Evolutionary conservation across 2,113 vertebrate species (phyloP), one percentile per base, ranked within the genome.

Genomic region (Proterorhinus semilunaris): DNA sequence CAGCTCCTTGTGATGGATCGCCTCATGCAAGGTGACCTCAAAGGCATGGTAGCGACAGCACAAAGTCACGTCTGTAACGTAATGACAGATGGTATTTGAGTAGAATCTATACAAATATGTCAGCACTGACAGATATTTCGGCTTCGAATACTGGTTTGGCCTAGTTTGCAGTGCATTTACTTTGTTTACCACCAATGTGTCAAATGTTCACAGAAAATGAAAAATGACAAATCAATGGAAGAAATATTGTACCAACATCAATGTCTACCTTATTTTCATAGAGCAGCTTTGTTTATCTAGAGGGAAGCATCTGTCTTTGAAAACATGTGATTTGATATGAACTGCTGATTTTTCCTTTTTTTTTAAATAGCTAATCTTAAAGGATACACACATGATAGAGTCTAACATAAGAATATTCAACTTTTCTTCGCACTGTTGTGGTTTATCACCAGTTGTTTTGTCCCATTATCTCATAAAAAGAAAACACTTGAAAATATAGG

Each of bases 41-140:
- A 85, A 86, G 75, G 64, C 79, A 78, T 16, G 4, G 68, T 64
- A 53, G 74, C 84, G 83, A 91, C 86, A 88, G 89, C 83, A 87
- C 61, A 81, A 69, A 11, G 55, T 75, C 53, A 36, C 42, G 71
- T 65, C 44, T 72, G 80, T 76, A 66, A 86, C 77, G 72, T 70
- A 73, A 77, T 87, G 87, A 89, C 83, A 78, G 85, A 89, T 91
- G 85, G 79, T 68, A 83, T 90, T 91, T 88, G 71, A 82, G 45
- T 71, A 13, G 73, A 87, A 88, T 86, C 79, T 77, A 84, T 85
- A 83, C 77, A 83, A 88, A 79, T 69, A 50, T 83, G 86, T 85
- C 80, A 86, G 46, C 13, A 43, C 51, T 69, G 61, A 68, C 75
- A 82, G 44, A 75, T 71, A 69, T 79, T 78, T 69, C 79, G 65